Conservation (phyloP, 2,797 vertebrate species). For the Amniataba percoides region DNA sequence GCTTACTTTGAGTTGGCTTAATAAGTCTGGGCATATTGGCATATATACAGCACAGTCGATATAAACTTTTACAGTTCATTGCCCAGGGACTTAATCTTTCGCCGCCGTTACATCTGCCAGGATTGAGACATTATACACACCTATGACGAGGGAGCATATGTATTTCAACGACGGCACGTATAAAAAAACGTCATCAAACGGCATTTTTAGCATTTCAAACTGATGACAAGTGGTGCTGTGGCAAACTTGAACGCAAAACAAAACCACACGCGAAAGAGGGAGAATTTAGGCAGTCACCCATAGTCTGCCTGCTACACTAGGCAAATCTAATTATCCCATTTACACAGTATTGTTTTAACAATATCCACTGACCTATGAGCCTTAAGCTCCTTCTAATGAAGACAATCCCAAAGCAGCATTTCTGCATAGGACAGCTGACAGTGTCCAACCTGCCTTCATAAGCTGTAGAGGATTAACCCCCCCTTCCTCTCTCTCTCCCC, state of each 20-base stretch:
- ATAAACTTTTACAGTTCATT: constrained; percentile 75
- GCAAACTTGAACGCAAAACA: not conserved
- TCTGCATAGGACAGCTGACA: constrained; percentile 70
- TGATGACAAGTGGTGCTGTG: not conserved
- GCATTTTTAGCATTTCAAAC: not conserved
- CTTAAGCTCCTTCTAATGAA: constrained; percentile 78
- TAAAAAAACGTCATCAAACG: not conserved
- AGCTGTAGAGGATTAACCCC: constrained; percentile 72
- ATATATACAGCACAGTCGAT: constrained; percentile 75
- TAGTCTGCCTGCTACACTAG: constrained; percentile 35
- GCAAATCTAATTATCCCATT: constrained; percentile 67
- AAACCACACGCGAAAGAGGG: constrained; percentile 6
- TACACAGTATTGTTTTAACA: constrained; percentile 73
- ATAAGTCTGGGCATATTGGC: constrained; percentile 79
- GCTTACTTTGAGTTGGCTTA: constrained; percentile 75
- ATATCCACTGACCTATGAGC: constrained; percentile 75
- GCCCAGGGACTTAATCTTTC: constrained; percentile 70
- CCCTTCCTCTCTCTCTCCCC: constrained; percentile 38
- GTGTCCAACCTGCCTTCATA: constrained; percentile 78
- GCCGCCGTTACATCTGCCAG: constrained; percentile 41
- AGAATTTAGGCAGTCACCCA: constrained; percentile 2
- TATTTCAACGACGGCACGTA: not conserved
- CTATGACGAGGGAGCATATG: constrained; percentile 7
- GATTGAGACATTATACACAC: constrained; percentile 43
- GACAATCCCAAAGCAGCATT: constrained; percentile 72